phyloP scores from a whole-genome alignment of 2,888 invertebrate species.

The Cosmopolites sordidus region DNA sequence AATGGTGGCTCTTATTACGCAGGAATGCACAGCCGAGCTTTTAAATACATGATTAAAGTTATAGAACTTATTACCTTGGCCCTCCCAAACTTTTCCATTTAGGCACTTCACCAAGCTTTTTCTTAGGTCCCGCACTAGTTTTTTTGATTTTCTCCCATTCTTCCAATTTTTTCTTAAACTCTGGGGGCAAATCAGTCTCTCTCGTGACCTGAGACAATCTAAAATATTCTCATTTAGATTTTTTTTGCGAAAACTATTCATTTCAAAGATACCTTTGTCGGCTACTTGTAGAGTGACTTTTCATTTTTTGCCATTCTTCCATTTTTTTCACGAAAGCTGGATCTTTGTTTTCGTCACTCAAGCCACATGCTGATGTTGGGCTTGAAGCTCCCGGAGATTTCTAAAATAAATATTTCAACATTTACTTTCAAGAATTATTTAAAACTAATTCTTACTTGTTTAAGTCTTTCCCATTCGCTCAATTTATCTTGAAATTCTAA shows the following conservation, averaged over 20 bases:
- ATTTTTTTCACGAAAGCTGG: constrained; percentile 48
- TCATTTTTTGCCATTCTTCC: constrained; percentile 53
- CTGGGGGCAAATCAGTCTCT: constrained; percentile 71
- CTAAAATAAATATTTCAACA: neutral
- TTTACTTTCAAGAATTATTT: neutral
- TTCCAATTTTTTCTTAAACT: constrained; percentile 76
- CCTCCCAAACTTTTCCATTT: constrained; percentile 54
- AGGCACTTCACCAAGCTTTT: constrained; percentile 58
- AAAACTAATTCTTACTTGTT: constrained; percentile 30
- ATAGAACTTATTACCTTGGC: constrained; percentile 35
- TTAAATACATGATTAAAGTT: no score
- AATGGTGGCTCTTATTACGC: no score
- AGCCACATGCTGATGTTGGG: constrained; percentile 29
- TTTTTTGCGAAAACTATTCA: neutral
- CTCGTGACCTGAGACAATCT: constrained; percentile 42
- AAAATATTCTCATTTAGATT: neutral
- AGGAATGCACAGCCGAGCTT: no score
- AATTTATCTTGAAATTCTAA: constrained; percentile 71
- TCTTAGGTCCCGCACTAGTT: constrained; percentile 38
- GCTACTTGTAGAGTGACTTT: constrained; percentile 37
- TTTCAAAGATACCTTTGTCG: constrained; percentile 12
- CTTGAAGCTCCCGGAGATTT: constrained; percentile 21
- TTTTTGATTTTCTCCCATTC: constrained; percentile 80
- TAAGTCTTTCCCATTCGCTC: constrained; percentile 51
- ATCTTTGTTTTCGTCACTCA: constrained; percentile 43